Percentiles rank a stretch among this genome's conserved stretches.
These are phyloP conservation scores for Kuschelorhynchus macadamiae DNA, from an alignment of 2,888 invertebrate genomes.

Conservation along the genomic window DNA sequence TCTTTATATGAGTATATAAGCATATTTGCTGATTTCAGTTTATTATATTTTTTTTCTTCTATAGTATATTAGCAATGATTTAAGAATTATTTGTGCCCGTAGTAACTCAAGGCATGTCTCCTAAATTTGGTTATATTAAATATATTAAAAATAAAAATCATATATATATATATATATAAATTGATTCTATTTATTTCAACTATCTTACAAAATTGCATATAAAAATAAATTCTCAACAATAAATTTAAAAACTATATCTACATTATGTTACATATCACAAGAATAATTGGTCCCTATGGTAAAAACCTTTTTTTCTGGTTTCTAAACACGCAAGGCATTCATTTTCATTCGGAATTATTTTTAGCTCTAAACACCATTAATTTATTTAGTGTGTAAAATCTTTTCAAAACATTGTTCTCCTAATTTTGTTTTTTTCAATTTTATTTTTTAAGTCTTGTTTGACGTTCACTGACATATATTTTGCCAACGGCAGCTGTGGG, in stretches of 20 bases:
- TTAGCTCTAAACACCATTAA: too few relatives aligned
- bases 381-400: too few relatives aligned
- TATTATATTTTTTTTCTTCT: too few relatives aligned
- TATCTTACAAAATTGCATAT: conserved; percentile 16
- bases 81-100: too few relatives aligned
- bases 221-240: conserved; percentile 26
- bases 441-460: conserved; percentile 67
- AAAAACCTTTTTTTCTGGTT: not conserved
- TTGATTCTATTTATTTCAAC: not conserved
- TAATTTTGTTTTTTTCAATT: conserved; percentile 62
- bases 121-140: too few relatives aligned
- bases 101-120: too few relatives aligned
- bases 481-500: conserved; percentile 7
- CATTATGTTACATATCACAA: conserved; percentile 42
- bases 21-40: too few relatives aligned
- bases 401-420: conserved; percentile 25
- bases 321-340: not conserved
- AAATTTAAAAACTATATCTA: conserved; percentile 19
- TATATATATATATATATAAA: not conserved
- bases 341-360: too few relatives aligned
- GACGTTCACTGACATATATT: conserved; percentile 53
- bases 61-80: too few relatives aligned
- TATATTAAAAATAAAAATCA: not conserved
- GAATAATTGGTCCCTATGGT: conserved; percentile 8
- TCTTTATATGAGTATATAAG: too few relatives aligned